Conservation (phyloP, 2,888 invertebrate species). For the Masnerella sp. region DNA sequence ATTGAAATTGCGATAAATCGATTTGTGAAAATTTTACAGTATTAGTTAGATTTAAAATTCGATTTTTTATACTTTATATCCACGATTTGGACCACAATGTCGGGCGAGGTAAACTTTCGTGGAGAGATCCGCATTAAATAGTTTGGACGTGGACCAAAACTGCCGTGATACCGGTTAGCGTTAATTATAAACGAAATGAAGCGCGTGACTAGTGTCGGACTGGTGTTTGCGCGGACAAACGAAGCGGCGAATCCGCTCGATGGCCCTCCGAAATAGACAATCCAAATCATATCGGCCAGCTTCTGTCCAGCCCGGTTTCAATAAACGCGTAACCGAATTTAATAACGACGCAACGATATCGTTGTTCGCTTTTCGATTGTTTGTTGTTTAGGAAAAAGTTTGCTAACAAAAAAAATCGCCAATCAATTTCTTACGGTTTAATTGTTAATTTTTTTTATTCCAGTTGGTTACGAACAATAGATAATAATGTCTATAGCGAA, state of each 20-base stretch:
- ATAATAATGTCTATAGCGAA: no score
- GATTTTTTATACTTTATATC: no score
- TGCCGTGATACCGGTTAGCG: constrained; percentile 17
- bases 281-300: constrained; percentile 25
- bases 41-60: no score
- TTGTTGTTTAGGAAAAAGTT: no score
- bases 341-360: not conserved
- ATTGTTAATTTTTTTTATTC: no score
- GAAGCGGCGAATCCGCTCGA: constrained; percentile 1
- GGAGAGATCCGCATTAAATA: constrained; percentile 22
- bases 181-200: constrained; percentile 37
- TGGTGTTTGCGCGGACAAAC: constrained; percentile 15
- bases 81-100: no score
- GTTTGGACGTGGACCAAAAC: constrained; percentile 38
- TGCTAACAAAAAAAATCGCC: no score
- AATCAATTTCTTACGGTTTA: no score
- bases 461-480: no score
- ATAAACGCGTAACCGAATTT: constrained; percentile 27
- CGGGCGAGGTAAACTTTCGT: no score
- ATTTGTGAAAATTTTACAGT: no score
- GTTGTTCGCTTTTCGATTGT: not conserved
- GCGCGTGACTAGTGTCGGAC: constrained; percentile 3
- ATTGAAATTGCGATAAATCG: no score
- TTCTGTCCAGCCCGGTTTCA: constrained; percentile 17
- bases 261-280: constrained; percentile 7